Base-by-base conservation (phyloP, 2,113 vertebrate species). In the Ranitomeya variabilis region DNA sequence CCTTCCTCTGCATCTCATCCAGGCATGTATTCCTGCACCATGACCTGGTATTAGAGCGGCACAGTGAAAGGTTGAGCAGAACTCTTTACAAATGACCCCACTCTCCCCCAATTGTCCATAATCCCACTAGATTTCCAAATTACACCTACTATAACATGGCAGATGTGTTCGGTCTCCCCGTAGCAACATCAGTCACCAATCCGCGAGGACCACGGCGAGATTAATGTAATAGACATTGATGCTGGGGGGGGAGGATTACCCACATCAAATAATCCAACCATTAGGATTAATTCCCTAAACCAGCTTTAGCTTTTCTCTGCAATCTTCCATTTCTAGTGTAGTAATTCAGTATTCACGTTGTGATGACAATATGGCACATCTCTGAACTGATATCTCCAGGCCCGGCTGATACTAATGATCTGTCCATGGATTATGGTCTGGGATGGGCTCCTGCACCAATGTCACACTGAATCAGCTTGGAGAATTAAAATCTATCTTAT, bases 261-360 rank as follows among this genome's bases (percentile, higher is more conserved):
- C 45, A 80, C 60, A 55, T 55, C 60, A 31, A 55, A 80, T 80
- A 69, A 87, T 80, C 77, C 62, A 87, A 66, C 86, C 62, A 31
- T 80, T 69, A 26, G 62, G 62, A 87, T 87, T 87, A 69, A 78
- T 80, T 67, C 18, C 52, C 51, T 80, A 87, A 87, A 64, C 76
- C 86, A 67, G 62, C 23, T 79, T 87, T 79, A 80, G 59, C 74
- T 59, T 86, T 67, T 80, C 86, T 67, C 77, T 87, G 51, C 69
- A 86, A 80, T 87, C n/a, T 80, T 78, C 67, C 10, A 54, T 80
- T 80, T 55, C 13, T 59, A 19, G 57, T 23, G 16, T 37, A 21
- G 45, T 64, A 26, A 67, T 87, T 16, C 45, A 67, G 62, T 51
- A 54, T 52, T 51, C 62, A 21, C 26, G 81, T 67, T 69, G 62